Evolutionary conservation across 2,113 vertebrate species (phyloP).

Genomic region (Chloebia gouldiae): DNA sequence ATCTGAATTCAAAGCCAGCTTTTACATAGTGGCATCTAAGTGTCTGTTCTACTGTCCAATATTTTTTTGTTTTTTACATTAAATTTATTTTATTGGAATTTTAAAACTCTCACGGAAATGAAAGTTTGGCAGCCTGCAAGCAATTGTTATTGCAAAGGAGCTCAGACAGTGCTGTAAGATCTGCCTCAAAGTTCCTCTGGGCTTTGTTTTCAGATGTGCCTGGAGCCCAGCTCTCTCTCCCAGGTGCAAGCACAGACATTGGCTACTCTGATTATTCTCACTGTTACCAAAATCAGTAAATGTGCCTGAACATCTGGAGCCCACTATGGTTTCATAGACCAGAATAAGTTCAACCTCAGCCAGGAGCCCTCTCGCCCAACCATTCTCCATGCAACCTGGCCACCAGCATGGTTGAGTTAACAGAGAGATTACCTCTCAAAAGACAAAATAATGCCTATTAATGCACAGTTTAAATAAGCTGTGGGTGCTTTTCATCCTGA

Average conservation of each 20-base stretch:
- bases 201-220: neutral
- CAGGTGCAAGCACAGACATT: neutral
- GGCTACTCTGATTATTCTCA: neutral
- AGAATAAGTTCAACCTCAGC: neutral
- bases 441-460: neutral
- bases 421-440: neutral
- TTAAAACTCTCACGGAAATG: neutral
- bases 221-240: neutral
- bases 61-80: neutral
- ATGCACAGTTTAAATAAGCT: neutral
- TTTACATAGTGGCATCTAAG: neutral
- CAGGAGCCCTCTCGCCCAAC: neutral
- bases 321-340: neutral
- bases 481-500: neutral
- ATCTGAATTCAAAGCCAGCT: conserved; percentile 15
- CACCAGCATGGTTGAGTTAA: neutral
- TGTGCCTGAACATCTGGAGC: neutral
- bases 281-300: rapidly evolving
- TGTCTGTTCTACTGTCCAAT: neutral
- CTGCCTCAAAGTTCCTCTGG: neutral
- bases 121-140: neutral
- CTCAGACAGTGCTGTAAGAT: neutral
- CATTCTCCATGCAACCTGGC: neutral
- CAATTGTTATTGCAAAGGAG: neutral
- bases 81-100: neutral